A percentile compares a stretch with the other conserved stretches of the same genome.
These are phyloP conservation scores for Dromius quadrimaculatus DNA, from an alignment of 2,888 invertebrate species.

Conservation along the genomic window DNA sequence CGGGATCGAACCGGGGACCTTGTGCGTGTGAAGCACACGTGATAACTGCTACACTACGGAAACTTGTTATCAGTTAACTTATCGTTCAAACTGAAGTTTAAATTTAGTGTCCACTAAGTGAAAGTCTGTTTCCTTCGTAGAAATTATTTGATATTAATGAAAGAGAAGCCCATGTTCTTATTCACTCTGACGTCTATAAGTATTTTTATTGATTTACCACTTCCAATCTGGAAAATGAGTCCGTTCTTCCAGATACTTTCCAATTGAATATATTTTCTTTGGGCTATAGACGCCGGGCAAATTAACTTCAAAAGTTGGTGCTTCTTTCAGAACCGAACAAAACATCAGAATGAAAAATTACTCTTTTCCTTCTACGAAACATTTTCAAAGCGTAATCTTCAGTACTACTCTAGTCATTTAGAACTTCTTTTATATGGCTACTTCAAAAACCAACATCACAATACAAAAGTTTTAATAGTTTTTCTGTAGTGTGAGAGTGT, in stretches of 20 bases:
- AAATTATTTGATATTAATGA: no score
- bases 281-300: conserved; percentile 40
- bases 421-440: conserved; percentile 46
- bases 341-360: conserved; percentile 48
- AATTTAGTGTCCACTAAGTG: no score
- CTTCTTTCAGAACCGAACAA: conserved; percentile 43
- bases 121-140: conserved; percentile 2
- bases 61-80: conserved; percentile 8
- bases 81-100: no score
- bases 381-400: conserved; percentile 46
- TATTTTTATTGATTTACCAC: conserved; percentile 34
- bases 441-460: conserved; percentile 40
- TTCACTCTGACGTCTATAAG: conserved; percentile 19
- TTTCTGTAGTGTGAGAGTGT: conserved; percentile 42
- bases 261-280: conserved; percentile 36
- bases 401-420: conserved; percentile 45
- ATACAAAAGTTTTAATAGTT: conserved; percentile 46
- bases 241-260: conserved; percentile 26
- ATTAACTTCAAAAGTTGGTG: conserved; percentile 45
- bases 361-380: conserved; percentile 42
- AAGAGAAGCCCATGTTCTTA: no score
- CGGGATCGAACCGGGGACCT: conserved; percentile 92
- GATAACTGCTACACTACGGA: conserved; percentile 29
- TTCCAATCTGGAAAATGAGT: conserved; percentile 29
- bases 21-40: conserved; percentile 59